Percentiles rank a stretch among this genome's conserved stretches.
These are phyloP conservation scores for Brachionus paranguensis DNA, from an alignment of 1,140 invertebrate genomes.

Conservation along the genomic window DNA sequence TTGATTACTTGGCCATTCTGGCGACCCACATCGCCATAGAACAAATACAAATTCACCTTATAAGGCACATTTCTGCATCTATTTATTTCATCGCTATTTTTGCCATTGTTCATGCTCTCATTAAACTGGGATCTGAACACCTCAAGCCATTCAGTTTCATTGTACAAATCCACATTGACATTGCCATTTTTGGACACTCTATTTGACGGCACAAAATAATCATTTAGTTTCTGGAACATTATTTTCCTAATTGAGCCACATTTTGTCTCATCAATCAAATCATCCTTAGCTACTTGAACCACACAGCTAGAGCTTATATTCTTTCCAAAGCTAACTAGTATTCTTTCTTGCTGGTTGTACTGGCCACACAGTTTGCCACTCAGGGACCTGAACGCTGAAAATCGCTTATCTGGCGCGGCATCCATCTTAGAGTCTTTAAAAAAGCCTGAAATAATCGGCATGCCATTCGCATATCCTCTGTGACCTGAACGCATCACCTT, in stretches of 20 bases:
- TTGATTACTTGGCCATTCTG: not conserved
- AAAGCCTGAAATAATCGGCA: constrained; percentile 6
- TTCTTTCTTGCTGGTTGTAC: not conserved
- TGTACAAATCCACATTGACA: not conserved
- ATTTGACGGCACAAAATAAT: constrained; percentile 13
- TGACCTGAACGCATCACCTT: not conserved
- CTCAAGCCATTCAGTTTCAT: not conserved
- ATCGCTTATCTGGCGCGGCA: not conserved
- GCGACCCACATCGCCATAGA: not conserved
- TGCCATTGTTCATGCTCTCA: not conserved
- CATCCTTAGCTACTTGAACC: not conserved
- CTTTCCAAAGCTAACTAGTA: not conserved
- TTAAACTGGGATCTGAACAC: not conserved
- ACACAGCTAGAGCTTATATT: constrained; percentile 20
- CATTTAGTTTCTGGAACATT: constrained; percentile 27
- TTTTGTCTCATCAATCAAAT: not conserved
- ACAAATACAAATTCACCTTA: not conserved
- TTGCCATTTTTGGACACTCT: constrained; percentile 20
- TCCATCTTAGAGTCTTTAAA: not conserved
- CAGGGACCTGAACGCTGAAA: constrained; percentile 8
- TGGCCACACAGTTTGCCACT: constrained; percentile 17
- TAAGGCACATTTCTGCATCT: not conserved
- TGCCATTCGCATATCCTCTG: not conserved
- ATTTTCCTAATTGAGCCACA: not conserved
- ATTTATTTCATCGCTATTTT: not conserved